Evolutionary conservation across 2,113 vertebrate species (phyloP).

Genomic region (Illadopsis cleaveri): DNA sequence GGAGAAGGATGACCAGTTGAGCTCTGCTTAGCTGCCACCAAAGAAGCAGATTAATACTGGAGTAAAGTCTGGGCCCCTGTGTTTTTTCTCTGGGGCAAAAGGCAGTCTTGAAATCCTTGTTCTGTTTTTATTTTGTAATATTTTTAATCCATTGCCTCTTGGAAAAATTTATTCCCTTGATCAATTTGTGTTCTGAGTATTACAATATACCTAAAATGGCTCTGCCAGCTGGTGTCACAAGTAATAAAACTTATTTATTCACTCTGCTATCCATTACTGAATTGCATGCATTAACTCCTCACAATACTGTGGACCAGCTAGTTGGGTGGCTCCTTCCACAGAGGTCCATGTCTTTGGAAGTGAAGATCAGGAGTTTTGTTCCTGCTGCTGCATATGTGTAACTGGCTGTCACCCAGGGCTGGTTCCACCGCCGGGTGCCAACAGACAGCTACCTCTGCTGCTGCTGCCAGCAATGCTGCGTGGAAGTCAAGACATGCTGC

Average conservation of each 20-base stretch:
- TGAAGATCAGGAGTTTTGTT: not conserved
- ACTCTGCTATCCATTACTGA: not conserved
- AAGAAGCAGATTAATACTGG: not conserved
- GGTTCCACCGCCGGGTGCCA: fast-evolving
- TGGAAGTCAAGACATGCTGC: not conserved
- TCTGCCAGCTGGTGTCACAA: not conserved
- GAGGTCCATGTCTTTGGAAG: not conserved
- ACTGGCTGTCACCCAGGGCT: not conserved
- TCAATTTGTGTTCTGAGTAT: not conserved
- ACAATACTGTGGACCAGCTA: not conserved
- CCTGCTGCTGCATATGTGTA: not conserved
- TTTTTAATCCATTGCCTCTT: not conserved
- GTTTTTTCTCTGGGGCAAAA: not conserved
- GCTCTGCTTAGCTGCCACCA: not conserved
- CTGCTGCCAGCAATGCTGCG: not conserved
- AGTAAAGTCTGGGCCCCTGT: not conserved
- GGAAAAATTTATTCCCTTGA: not conserved
- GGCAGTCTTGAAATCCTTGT: not conserved
- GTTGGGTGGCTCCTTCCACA: not conserved
- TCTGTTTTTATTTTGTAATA: not conserved
- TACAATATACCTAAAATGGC: not conserved
- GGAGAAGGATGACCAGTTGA: not conserved
- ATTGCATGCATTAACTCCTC: not conserved
- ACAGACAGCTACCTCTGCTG: not conserved
- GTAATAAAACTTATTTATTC: not conserved